Base-by-base conservation (phyloP, 35 echinoderm and acorn worm species). In the Anneissia japonica region DNA sequence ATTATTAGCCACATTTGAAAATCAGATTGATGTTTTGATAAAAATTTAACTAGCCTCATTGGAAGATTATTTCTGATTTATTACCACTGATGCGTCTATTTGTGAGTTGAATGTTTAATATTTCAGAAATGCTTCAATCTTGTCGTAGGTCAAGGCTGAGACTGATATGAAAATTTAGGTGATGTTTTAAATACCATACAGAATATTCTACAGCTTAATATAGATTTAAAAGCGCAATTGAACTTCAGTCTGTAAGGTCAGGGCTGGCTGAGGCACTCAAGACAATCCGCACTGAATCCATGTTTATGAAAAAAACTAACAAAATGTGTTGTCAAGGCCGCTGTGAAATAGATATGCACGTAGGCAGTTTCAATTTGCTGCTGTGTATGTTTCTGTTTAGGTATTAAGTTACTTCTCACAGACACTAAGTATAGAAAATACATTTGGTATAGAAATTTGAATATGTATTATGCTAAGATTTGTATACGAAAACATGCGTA, bases 261-360 rank as follows among this genome's bases (percentile, higher is more conserved):
- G 51, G 51, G 51, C 51, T 64, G 19, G 51, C 51, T 23, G 19
- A 64, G 21, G 6, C 51, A 64, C 51, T 64, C 51, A 64, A 64
- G 9, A 64, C 40, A 23, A 64, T 64, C 5, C 51, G 19, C 26
- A 64, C 51, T 64, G 51, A 64, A 64, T 64, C 51, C 19, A 23
- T 23, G 19, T 64, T 64, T 9, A 64, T 64, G 51, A 2, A 9
- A 64, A 64, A 64, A 64, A 64, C 51, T 64, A 64, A 64, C 51
- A 64, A 64, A 64, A 64, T 64, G 51, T 64, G 51, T 64, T 64
- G 51, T 64, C 51, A 64, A 64, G 51, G 51, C 51, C 51, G 51
- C 19, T 1, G 51, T 64, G 26, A 64, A 23, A 64, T 3, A 2
- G 19, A 23, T 16, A 64, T 26, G 51, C 51, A 64, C 51, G 51